Evolutionary conservation across 2,888 invertebrate species (phyloP), one percentile per base, ranked within the genome.

Genomic region (Euzetes globulus): DNA sequence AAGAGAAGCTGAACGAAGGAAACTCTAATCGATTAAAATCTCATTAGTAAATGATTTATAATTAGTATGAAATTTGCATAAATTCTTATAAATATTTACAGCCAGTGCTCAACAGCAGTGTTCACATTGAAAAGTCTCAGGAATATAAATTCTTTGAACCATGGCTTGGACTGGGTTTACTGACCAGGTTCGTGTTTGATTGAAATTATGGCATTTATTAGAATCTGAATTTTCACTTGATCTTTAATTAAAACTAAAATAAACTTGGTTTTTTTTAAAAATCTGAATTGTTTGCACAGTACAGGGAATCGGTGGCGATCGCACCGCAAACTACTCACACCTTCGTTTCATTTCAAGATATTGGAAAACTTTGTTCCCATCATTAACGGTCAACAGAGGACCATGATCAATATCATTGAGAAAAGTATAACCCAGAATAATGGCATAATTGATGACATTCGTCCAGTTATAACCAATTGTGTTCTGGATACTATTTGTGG

Each of bases 401-500:
- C 55, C 5, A 73, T 74, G 74, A 74, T 72, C 15, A 15, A 58
- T 2, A 27, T 55, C 7, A 25, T 72, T 7, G 65, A 72, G 1
- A 50, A 37, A 3, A 1, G 22, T 2, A 19, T 74, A 2, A 29
- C 5, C 15, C 9, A 75, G 37, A 45, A 74, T 7, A 19, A 71
- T n/a, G 45, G 45, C 17, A 15, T 45, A 13, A 55, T 58, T 72
- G 22, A 33, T 50, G 74, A 73, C 45, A 72, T 73, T 19, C 33
- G 74, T 15, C 27, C 29, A 1, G 25, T 71, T 22, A 60, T 73
- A 17, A 47, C 47, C 6, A 47, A 71, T 19, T 73, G 74, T 33
- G 52, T 72, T 1, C 25, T 73, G 50, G 74, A 73, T 52, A 71
- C 70, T 45, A 73, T 73, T n/a, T 73, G 74, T 71, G 74, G 72